Evolutionary conservation across 2,888 invertebrate genomes (phyloP).

Genomic region (Megalurothrips usitatus): DNA sequence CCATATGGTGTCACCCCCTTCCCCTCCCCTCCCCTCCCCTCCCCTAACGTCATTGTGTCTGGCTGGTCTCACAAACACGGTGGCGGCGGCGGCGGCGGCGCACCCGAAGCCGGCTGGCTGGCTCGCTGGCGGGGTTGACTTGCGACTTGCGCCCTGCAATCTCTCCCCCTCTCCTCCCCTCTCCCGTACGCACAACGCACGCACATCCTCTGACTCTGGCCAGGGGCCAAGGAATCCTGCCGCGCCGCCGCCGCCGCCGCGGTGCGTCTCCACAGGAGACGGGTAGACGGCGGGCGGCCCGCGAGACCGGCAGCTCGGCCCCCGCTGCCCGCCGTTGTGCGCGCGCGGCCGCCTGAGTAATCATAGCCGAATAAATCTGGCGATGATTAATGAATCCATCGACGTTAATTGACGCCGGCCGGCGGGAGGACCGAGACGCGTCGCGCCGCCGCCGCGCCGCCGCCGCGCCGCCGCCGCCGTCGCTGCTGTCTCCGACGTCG

Average conservation of each 20-base stretch:
- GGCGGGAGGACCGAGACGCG: neutral
- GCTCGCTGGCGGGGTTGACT: neutral
- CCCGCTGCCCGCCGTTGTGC: neutral
- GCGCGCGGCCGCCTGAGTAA: neutral
- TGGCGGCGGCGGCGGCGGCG: neutral
- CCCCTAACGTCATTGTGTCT: neutral
- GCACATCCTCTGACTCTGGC: neutral
- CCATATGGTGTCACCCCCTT: neutral
- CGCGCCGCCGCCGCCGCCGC: neutral
- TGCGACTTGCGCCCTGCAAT: neutral
- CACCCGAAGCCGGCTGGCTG: neutral
- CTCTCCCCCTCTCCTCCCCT: neutral
- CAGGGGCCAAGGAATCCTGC: neutral
- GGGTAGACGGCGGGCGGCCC: too few species aligned
- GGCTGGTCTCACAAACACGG: neutral
- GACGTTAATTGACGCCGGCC: constrained; percentile 1
- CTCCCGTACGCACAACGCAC: neutral
- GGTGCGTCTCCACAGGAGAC: neutral
- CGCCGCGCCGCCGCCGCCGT: neutral
- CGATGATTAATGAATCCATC: neutral
- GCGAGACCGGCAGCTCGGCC: neutral
- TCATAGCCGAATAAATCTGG: neutral
- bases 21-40: neutral
- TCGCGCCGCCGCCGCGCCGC: neutral
- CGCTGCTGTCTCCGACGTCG: too few species aligned